Evolutionary conservation across 1,140 invertebrate genomes (phyloP), one percentile per base, ranked within the genome.

Genomic region (Marisa cornuarietis): DNA sequence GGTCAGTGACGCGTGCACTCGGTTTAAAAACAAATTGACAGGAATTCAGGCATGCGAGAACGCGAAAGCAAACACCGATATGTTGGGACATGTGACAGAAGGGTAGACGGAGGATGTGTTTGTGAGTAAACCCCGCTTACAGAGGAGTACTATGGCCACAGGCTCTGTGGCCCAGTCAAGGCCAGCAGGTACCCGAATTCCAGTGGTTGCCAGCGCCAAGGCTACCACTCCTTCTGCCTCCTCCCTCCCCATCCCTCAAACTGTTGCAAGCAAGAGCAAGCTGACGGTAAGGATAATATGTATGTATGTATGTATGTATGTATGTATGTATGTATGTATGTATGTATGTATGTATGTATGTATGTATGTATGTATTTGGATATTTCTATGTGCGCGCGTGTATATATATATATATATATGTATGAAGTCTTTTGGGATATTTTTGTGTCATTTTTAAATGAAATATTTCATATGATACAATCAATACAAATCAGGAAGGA

Each of bases 101-200:
- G 16, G 16, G 11, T 58, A 1, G 54, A 58, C 52, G 54, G 54
- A 31, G 65, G 11, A 22, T 14, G 65, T 8, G 22, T 68, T n/a
- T 24, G 65, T 68, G 65, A 68, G 22, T 68, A 1, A 16, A 22
- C 22, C n/a, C n/a, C 13, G 10, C 22, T 68, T 68, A 5, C 11
- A 68, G 22, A 24, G 71, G 63, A 77, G 66, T 58, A 68, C 74
- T 66, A 80, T 80, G 79, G 79, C 79, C 26, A 80, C 79, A 49
- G 79, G 79, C 11, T 69, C 79, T 58, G 65, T 80, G 18, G 79
- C 79, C 14, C 65, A 62, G 61, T 65, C 79, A 54, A n/a, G 79
- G 73, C 62, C 51, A 16, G 74, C 42, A 42, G 62, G 74, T 18
- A 80, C 79, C 54, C 71, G 79, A 22, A 80, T 80, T 24, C 79